A percentile compares a stretch with the other conserved stretches of the same genome.
These are phyloP conservation scores for Clarias laeviceps DNA, from an alignment of 2,797 vertebrate genomes.

Conservation along the genomic window DNA sequence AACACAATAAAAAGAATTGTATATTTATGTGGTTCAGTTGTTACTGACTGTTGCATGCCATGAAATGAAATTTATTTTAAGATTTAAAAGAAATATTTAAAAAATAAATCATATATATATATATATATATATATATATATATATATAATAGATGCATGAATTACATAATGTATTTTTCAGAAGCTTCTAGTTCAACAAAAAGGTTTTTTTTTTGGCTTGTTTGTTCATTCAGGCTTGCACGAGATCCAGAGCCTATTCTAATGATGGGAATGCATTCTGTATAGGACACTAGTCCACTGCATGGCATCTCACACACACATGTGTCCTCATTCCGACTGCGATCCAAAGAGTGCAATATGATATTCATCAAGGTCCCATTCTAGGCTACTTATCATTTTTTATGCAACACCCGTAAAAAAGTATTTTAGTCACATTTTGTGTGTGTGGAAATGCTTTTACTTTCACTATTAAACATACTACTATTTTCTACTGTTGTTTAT, in stretches of 20 bases:
- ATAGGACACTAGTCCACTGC: neutral
- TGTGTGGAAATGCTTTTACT: too few relatives aligned
- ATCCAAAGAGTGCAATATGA: neutral
- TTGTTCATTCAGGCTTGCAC: neutral
- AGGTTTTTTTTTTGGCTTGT: neutral
- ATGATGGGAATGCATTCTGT: too few relatives aligned
- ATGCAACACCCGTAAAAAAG: neutral
- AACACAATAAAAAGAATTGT: slow-evolving; percentile 7
- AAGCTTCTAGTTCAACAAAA: neutral
- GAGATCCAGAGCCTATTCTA: neutral
- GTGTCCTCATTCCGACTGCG: too few relatives aligned
- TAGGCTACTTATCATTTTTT: neutral
- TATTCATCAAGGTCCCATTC: neutral
- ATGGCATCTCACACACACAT: neutral
- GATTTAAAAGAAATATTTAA: neutral
- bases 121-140: too few relatives aligned
- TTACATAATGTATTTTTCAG: neutral
- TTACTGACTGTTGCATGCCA: slow-evolving; percentile 5
- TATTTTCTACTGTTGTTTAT: too few relatives aligned
- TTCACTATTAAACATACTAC: too few relatives aligned
- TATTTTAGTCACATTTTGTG: too few relatives aligned
- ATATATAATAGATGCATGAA: neutral
- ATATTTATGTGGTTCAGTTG: slow-evolving; percentile 37
- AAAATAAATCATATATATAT: neutral
- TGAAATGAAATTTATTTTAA: neutral